Evolutionary conservation across 92 coral and sea anemone genomes (phyloP), one percentile per base, ranked within the genome.

Genomic region (Heliopora coerulea): DNA sequence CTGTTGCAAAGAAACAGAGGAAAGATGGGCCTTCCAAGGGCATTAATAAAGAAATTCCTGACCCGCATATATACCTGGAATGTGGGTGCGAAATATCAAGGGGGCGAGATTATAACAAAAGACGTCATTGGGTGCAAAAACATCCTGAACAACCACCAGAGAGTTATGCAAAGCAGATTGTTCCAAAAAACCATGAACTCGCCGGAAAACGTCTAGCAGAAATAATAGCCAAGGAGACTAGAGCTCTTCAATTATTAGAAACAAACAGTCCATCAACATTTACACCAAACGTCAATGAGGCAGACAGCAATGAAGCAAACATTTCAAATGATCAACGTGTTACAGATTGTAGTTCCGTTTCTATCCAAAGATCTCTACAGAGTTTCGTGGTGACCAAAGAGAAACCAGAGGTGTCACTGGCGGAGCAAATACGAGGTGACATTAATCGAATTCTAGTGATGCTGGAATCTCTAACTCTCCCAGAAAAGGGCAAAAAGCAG

Each of bases 381-480:
- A 68, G 40, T 68, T 68, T 49, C 20, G 8, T 68, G 74, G 59
- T 68, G 13, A 21, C 74, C 9, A 30, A 68, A 31, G 74, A 68
- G 11, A 68, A 68, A 68, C 19, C 5, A 52, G n/a, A 62, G 17
- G 27, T 40, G 54, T 64, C 72, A 37, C 58, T 39, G 28, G 74
- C 28, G 23, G 74, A 68, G 40, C 33, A 48, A 23, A 14, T 68
- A 68, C 74, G 48, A 31, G 74, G 74, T 30, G 74, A 68, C 40
- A 68, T 68, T 25, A 68, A 30, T 30, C 58, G 59, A 19, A 68
- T 68, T 46, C 42, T 68, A 0, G 58, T 68, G 40, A 68, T 68
- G 74, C 74, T 68, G 25, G 37, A 68, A 23, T 68, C 73, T 65
- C 42, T 68, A 31, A 68, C 74, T 12, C n/a, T 68, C 59, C 74